A percentile compares a stretch with the other conserved stretches of the same genome.
These are phyloP conservation scores for Mus minutoides DNA, from an alignment of 2,797 vertebrate genomes.

Conservation along the genomic window DNA sequence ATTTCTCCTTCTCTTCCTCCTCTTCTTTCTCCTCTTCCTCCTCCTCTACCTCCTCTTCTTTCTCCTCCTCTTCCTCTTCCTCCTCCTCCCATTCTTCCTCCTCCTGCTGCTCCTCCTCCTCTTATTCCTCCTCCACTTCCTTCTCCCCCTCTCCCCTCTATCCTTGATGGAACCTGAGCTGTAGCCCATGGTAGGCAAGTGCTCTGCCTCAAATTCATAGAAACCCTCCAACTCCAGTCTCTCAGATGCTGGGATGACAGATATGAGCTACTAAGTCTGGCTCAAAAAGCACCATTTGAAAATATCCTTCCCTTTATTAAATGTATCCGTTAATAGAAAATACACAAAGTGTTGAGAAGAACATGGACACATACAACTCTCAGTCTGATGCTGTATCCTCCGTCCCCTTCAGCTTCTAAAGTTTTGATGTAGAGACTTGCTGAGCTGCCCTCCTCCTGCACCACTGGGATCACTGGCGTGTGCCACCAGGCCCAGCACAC, in stretches of 20 bases:
- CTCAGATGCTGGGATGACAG: background rate
- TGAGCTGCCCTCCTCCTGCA: background rate
- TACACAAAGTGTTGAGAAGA: background rate
- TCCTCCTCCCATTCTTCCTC: fast-evolving
- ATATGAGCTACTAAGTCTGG: background rate
- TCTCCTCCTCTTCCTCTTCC: background rate
- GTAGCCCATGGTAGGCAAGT: background rate
- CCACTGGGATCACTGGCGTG: background rate
- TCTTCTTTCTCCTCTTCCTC: background rate
- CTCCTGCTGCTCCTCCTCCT: fast-evolving
- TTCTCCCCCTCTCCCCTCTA: background rate
- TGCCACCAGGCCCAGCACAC: background rate
- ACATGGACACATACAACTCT: background rate
- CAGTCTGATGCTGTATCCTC: background rate
- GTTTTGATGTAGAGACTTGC: background rate
- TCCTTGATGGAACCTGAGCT: background rate
- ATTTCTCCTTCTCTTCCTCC: background rate
- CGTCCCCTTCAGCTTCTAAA: background rate
- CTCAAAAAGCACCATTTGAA: background rate
- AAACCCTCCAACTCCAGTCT: background rate
- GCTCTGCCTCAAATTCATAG: background rate
- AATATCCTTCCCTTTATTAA: background rate
- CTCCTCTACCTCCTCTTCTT: fast-evolving
- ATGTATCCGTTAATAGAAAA: background rate
- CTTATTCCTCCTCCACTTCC: fast-evolving